phyloP scores from a whole-genome alignment of 2,888 invertebrate species.

The Andrena fulva region DNA sequence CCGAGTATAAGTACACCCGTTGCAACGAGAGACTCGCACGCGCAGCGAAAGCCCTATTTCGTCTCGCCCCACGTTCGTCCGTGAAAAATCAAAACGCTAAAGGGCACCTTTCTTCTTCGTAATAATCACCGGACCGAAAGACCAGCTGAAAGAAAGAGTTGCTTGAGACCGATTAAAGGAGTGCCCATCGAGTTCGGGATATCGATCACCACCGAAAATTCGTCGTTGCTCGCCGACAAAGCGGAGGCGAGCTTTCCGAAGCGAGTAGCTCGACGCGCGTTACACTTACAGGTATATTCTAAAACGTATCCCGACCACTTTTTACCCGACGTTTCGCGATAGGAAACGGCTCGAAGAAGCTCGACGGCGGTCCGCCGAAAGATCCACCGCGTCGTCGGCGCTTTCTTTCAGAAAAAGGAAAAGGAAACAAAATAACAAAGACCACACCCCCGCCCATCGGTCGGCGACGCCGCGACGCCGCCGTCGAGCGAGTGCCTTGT shows the following conservation, averaged over 20 bases:
- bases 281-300: conserved; percentile 66
- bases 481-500: conserved; percentile 83
- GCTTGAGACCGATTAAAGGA: neutral
- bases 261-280: conserved; percentile 41
- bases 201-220: conserved; percentile 20
- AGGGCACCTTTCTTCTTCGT: neutral
- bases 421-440: neutral
- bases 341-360: conserved; percentile 62
- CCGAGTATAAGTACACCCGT: neutral
- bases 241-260: neutral
- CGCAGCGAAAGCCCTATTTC: neutral
- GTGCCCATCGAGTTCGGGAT: neutral
- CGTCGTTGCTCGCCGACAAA: conserved; percentile 34
- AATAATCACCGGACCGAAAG: neutral
- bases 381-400: conserved; percentile 36
- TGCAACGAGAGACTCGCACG: neutral
- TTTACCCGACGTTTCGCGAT: conserved; percentile 68
- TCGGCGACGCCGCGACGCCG: conserved; percentile 67
- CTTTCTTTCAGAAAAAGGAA: no score
- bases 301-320: conserved; percentile 71
- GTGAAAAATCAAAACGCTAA: neutral
- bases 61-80: neutral
- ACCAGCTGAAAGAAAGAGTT: no score
- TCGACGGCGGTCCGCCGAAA: conserved; percentile 48
- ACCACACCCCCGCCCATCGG: conserved; percentile 50